Percentiles rank a stretch among this genome's conserved stretches.
Evolutionary conservation across 2,888 invertebrate genomes (phyloP).

Genomic region (Orthosia incerta): DNA sequence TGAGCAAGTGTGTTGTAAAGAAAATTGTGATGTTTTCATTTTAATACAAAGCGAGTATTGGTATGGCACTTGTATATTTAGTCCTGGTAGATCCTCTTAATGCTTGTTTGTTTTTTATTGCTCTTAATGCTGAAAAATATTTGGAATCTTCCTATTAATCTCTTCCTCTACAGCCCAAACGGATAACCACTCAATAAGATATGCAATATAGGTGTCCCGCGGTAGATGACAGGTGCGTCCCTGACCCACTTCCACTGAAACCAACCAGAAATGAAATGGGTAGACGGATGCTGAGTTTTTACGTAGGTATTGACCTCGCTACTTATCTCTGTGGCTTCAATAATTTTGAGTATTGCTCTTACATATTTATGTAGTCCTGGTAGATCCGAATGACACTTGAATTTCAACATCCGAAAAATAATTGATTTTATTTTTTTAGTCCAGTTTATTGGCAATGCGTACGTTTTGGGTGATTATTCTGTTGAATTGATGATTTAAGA

Average conservation of each 20-base stretch:
- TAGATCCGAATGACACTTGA: not conserved
- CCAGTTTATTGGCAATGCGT: too few relatives aligned
- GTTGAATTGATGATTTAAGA: too few relatives aligned
- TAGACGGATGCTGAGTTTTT: constrained; percentile 46
- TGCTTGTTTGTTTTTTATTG: too few relatives aligned
- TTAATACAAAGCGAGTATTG: too few relatives aligned
- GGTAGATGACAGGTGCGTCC: constrained; percentile 60
- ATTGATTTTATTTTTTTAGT: too few relatives aligned
- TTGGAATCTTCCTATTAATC: not conserved
- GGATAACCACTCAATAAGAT: constrained; percentile 26
- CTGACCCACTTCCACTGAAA: constrained; percentile 58
- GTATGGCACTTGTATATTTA: too few relatives aligned
- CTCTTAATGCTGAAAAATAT: too few relatives aligned
- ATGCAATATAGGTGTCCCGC: constrained; percentile 28
- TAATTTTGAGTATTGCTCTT: not conserved
- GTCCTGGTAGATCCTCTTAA: too few relatives aligned
- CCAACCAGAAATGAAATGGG: constrained; percentile 47
- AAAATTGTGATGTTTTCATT: too few relatives aligned
- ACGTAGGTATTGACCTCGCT: constrained; percentile 32
- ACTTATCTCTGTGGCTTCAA: constrained; percentile 19
- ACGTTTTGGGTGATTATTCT: too few relatives aligned
- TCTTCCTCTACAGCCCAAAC: constrained; percentile 12
- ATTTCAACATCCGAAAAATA: not conserved
- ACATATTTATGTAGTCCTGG: constrained; percentile 11
- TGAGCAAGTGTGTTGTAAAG: too few relatives aligned